These are phyloP conservation scores for Microtus ochrogaster DNA, from an alignment of 2,113 vertebrate genomes.

Conservation along the genomic window DNA sequence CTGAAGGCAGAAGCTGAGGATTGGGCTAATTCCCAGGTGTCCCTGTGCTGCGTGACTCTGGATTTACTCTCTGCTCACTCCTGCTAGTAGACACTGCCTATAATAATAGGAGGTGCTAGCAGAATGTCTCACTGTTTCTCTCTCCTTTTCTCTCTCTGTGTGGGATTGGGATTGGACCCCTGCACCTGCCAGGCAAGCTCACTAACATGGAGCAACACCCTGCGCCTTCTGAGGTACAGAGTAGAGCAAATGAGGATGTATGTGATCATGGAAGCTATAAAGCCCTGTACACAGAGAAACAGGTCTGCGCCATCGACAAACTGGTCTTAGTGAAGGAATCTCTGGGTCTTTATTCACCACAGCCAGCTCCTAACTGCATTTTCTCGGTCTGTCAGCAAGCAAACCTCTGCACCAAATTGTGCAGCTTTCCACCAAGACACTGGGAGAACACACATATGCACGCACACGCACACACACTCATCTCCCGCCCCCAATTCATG, in stretches of 20 bases:
- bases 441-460: background rate
- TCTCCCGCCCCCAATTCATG: background rate
- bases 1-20: background rate
- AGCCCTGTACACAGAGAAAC: accelerated
- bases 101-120: accelerated
- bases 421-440: background rate
- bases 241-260: background rate
- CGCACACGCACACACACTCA: too few relatives aligned
- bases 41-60: background rate
- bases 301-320: background rate
- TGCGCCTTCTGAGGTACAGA: background rate
- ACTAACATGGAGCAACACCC: too few relatives aligned
- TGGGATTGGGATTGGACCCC: background rate
- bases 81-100: background rate
- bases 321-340: background rate
- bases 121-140: background rate
- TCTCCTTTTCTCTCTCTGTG: background rate
- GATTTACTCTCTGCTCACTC: background rate
- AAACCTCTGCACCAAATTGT: background rate
- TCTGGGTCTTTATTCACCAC: background rate
- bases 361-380: background rate
- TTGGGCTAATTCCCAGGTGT: background rate
- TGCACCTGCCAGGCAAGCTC: background rate
- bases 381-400: background rate
- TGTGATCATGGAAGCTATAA: accelerated